A percentile compares a stretch with the other conserved stretches of the same genome.
Conservation (phyloP, 2,888 invertebrate genomes). For the Drosophila rellima region DNA sequence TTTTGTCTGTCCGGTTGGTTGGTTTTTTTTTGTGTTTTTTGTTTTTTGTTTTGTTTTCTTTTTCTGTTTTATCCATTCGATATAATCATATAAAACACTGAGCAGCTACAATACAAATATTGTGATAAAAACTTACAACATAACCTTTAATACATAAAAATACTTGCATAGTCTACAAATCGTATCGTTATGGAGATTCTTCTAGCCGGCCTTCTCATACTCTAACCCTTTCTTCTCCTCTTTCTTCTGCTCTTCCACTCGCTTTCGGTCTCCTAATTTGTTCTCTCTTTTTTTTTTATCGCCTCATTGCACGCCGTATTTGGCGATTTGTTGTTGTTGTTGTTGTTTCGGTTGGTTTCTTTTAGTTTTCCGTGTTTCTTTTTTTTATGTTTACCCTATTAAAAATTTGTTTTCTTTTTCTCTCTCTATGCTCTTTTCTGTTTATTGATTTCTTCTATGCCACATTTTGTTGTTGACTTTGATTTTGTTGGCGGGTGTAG, state of each 20-base stretch:
- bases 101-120: constrained; percentile 85
- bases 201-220: constrained; percentile 28
- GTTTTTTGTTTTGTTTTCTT: constrained; percentile 33
- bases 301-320: constrained; percentile 69
- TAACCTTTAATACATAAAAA: constrained; percentile 84
- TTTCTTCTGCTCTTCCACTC: constrained; percentile 21
- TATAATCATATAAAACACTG: constrained; percentile 84
- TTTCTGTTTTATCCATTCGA: constrained; percentile 71
- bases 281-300: constrained; percentile 26
- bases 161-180: constrained; percentile 84
- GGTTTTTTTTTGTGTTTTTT: constrained; percentile 39
- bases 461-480: constrained; percentile 20
- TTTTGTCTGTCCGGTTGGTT: constrained; percentile 73
- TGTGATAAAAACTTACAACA: constrained; percentile 84
- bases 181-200: constrained; percentile 79
- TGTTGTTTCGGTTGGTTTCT: constrained; percentile 58
- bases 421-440: constrained; percentile 15
- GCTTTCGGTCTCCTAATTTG: constrained; percentile 55
- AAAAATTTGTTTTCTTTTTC: constrained; percentile 58
- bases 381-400: constrained; percentile 64
- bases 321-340: constrained; percentile 42
- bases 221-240: constrained; percentile 40
- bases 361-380: constrained; percentile 51
- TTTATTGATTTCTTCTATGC: constrained; percentile 48
- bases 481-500: constrained; percentile 60